Base-by-base conservation (phyloP, 2,113 vertebrate species). In the Vidua macroura region DNA sequence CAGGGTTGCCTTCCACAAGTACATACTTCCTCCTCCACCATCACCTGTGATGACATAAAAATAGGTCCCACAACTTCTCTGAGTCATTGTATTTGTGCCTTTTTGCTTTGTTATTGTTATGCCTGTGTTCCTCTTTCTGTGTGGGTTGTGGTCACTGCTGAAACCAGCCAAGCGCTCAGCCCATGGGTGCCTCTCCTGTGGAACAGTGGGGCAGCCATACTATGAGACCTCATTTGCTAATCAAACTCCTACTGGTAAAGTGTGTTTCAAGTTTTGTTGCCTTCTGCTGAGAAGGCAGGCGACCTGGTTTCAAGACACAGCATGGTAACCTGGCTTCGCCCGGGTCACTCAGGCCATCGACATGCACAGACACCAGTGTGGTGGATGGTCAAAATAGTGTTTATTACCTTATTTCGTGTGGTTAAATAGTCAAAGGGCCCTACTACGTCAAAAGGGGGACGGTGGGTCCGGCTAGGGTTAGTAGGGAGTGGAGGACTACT, bases 111-210 rank as follows among this genome's bases (percentile, higher is more conserved):
- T 87, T 58, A 91, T 23, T 55, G 10, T 62, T 64, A 25, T 3
- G 3, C 4, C 49, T 5, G 6, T 27, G 19, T 56, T 73, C 67
- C 53, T 62, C 31, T 76, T 60, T 79, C 31, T 41, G 46, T 62
- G 20, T 52, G 17, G 10, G 46, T 43, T 64, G 48, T 15, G 62
- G 89, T 58, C 70, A 53, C 12, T 27, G 37, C 52, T 13, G 66
- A 83, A 89, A 89, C 69, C 41, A 91, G 20, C 4, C 28, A 44
- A 85, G 49, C 4, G 35, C 28, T 46, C 17, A 37, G 23, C 41
- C 35, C 30, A 1, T 0, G 0, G 25, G 30, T 15, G 16, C 2
- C 35, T 78, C 58, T 19, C 0, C 0, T 14, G 13, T 12, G 0
- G 0, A 5, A 1, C 4, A 4, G 17, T 2, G 24, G 35, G 33